Evolutionary conservation across 2,888 invertebrate species (phyloP), one percentile per base, ranked within the genome.

Genomic region (Pegoplata infirma): DNA sequence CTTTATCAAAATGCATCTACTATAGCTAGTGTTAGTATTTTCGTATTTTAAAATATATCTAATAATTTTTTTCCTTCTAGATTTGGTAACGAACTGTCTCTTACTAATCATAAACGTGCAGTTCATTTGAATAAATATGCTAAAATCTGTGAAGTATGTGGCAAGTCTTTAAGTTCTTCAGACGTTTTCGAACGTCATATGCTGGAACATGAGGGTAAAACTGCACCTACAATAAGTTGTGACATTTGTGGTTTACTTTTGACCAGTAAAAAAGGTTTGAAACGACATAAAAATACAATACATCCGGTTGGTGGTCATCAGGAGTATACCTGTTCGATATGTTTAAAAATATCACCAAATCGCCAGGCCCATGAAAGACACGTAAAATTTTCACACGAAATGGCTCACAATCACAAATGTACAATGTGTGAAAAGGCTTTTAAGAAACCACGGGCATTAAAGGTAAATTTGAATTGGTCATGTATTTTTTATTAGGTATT

Each of bases 371-470:
- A 86, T 49, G 84, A 84, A 75, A 84, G 84, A 16, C 87, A 88
- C 63, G 81, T 87, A 14, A 83, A 85, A 36, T 87, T 86, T 71
- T 84, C 84, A 16, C 88, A 88, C 68, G 84, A 83, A 8, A 84
- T 85, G 46, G 83, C 84, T 5, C 84, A 85, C 1, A 84, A 81
- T 2, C 87, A 88, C 68, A 84, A 85, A 25, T 89, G 89, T 56
- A 84, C 84, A 0, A 85, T 88, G 83, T 89, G 88, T 68, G 85
- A 86, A 8, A 89, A 89, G 69, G 85, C 86, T 7, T 89, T 89
- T 44, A 89, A 88, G 46, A 83, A 86, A 0, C 81, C 87, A 3
- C 44, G 25, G 8, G 40, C 49, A n/a, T 23, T 69, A 21, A 69
- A 58, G 58, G 68, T 69, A 59, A n/a, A n/a, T n/a, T n/a, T n/a